Base-by-base conservation (phyloP, 2,797 vertebrate species). In the Lepus townsendii region DNA sequence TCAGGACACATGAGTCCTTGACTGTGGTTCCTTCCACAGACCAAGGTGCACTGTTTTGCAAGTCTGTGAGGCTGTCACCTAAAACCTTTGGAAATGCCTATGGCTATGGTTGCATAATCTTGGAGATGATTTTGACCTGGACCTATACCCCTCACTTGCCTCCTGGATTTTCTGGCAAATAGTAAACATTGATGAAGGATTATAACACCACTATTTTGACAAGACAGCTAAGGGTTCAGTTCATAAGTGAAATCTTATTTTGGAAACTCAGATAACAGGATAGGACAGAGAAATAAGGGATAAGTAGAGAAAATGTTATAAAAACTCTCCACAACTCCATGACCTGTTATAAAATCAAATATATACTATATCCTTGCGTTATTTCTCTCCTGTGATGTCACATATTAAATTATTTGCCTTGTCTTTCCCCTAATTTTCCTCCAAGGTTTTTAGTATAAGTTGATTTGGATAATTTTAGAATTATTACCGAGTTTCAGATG, bases 21-120 rank as follows among this genome's bases (percentile, higher is more conserved):
- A 12, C 47, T 24, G 11, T 0, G 11, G 4, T 38, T 13, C 32
- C 16, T 10, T 20, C 32, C 20, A 30, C 26, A 77, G 27, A 27
- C 1, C 10, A 13, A 9, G 47, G 11, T 27, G 9, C 1, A 14
- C 19, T 38, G 26, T 54, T 12, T 14, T 6, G 1, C 12, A 8
- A 24, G 57, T 30, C 38, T 16, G 5, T 16, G 62, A 10, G 30
- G 10, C 57, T 32, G 26, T 54, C 10, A 62, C 35, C 4, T 27
- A 50, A 27, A 35, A 35, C 10, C 27, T 32, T 8, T 20, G 1
- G 12, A 60, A n/a, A 26, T 57, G 22, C 16, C 19, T n/a, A 27
- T n/a, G 13, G 30, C 54, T 35, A 57, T 14, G 5, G 22, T 13
- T 47, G 47, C 54, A 68, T 42, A 27, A 84, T 32, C 50, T 76